Percentiles rank a stretch among this genome's conserved stretches.
Evolutionary conservation across 2,113 vertebrate genomes (phyloP).

Genomic region (Leptodactylus fuscus): DNA sequence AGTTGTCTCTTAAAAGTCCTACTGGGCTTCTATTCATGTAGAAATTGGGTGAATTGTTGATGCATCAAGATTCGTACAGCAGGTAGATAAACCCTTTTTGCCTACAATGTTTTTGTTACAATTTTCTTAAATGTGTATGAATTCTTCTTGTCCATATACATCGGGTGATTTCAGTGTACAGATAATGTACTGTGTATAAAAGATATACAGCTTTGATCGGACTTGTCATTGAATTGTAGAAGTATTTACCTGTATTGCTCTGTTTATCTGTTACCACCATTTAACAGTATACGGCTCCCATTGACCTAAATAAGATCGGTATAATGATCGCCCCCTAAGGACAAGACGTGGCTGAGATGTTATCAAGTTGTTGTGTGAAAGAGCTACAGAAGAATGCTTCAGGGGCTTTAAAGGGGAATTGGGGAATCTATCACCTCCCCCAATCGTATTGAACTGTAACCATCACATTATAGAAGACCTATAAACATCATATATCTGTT

Average conservation of each 20-base stretch:
- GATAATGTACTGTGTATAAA: too few species aligned
- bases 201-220: too few species aligned
- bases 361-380: too few species aligned
- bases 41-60: background rate
- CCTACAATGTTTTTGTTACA: too few species aligned
- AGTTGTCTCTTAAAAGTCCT: background rate
- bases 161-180: background rate
- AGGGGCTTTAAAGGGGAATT: too few species aligned
- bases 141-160: background rate
- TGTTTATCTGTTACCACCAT: background rate
- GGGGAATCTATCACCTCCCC: too few species aligned
- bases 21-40: background rate
- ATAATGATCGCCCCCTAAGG: background rate
- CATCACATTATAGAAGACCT: too few species aligned
- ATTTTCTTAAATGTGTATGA: background rate
- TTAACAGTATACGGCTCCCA: background rate
- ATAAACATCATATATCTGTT: too few species aligned
- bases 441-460: too few species aligned
- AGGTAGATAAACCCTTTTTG: background rate
- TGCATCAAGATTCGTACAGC: background rate
- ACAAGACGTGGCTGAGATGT: too few species aligned
- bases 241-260: background rate
- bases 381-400: too few species aligned
- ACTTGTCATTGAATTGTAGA: background rate
- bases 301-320: background rate